These are phyloP conservation scores for Hirtodrosophila trivittata DNA, from an alignment of 2,888 invertebrate species.

Conservation along the genomic window DNA sequence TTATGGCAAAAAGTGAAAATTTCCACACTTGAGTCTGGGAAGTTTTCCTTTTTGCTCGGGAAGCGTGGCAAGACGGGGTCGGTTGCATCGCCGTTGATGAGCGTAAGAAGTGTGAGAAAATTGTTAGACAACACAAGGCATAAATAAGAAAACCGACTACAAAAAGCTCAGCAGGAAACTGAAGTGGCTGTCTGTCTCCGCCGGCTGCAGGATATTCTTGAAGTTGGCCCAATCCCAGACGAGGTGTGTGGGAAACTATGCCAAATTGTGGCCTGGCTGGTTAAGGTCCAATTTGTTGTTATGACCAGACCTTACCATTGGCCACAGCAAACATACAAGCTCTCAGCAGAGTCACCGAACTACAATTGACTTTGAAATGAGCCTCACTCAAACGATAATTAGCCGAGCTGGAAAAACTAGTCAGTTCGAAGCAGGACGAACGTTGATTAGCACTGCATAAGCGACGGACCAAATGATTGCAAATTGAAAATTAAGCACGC, in stretches of 20 bases:
- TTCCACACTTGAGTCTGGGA: conserved; percentile 78
- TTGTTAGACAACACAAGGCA: conserved; percentile 72
- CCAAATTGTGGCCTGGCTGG: conserved; percentile 21
- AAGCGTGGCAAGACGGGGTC: conserved; percentile 13
- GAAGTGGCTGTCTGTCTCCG: conserved; percentile 39
- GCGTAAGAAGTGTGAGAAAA: conserved; percentile 65
- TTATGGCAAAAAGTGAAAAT: conserved; percentile 81
- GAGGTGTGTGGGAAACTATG: conserved; percentile 7
- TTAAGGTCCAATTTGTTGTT: conserved; percentile 19
- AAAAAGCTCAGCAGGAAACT: conserved; percentile 37
- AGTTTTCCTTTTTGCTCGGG: conserved; percentile 57
- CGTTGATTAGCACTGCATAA: conserved; percentile 52
- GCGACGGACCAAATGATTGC: conserved; percentile 65
- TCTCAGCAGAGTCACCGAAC: conserved; percentile 1
- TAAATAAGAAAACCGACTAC: conserved; percentile 56
- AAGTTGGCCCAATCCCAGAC: conserved; percentile 20
- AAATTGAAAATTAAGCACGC: conserved; percentile 75
- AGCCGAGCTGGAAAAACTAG: conserved; percentile 45
- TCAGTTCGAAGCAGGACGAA: conserved; percentile 32
- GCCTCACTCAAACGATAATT: conserved; percentile 62
- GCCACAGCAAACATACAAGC: too few relatives aligned
- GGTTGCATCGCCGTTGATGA: conserved; percentile 53
- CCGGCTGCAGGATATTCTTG: conserved; percentile 25
- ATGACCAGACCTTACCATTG: conserved; percentile 2
- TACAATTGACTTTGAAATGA: conserved; percentile 63